Evolutionary conservation across 30 jellyfish, hydroid and myxozoan species (phyloP).

Genomic region (Aurelia coerulea): DNA sequence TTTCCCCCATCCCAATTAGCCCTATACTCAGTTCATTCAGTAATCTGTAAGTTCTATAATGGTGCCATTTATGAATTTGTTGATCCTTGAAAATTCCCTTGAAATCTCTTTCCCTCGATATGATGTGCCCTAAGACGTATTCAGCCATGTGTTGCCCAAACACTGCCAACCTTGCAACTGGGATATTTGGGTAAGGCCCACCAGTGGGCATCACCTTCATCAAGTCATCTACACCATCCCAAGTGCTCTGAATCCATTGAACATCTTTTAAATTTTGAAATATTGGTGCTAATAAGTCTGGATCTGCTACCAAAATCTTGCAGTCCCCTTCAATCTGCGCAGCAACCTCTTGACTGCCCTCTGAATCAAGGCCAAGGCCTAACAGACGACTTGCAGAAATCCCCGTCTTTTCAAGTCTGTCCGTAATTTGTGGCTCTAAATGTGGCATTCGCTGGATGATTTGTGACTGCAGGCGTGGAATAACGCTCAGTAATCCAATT

Average conservation of each 20-base stretch:
- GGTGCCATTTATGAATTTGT: slow-evolving; percentile 47
- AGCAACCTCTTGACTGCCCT: slow-evolving; percentile 17
- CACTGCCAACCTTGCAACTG: slow-evolving; percentile 15
- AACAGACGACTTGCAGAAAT: slow-evolving; percentile 5
- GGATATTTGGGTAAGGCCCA: slow-evolving; percentile 51
- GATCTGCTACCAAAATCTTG: slow-evolving; percentile 60
- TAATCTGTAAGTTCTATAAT: slow-evolving; percentile 5
- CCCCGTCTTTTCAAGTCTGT: slow-evolving; percentile 29
- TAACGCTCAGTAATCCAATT: slow-evolving; percentile 33
- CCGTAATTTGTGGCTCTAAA: slow-evolving; percentile 9
- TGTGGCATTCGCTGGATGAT: slow-evolving; percentile 25
- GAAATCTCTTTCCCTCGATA: slow-evolving; percentile 71
- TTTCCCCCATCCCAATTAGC: slow-evolving; percentile 86
- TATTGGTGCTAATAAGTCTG: slow-evolving; percentile 38
- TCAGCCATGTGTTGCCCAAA: slow-evolving; percentile 84
- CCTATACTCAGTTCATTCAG: slow-evolving; percentile 63
- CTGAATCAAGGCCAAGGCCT: background rate
- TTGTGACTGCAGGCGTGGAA: slow-evolving; percentile 12
- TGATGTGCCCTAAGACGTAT: slow-evolving; percentile 91
- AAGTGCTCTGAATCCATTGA: slow-evolving; percentile 65
- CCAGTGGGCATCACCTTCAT: slow-evolving; percentile 4
- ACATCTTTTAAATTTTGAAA: slow-evolving; percentile 28
- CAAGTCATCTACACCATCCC: slow-evolving; percentile 85
- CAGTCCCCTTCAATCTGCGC: slow-evolving; percentile 29
- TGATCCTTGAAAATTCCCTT: slow-evolving; percentile 38